Evolutionary conservation across 1,140 invertebrate species (phyloP).

Genomic region (Zaprionus vittiger): DNA sequence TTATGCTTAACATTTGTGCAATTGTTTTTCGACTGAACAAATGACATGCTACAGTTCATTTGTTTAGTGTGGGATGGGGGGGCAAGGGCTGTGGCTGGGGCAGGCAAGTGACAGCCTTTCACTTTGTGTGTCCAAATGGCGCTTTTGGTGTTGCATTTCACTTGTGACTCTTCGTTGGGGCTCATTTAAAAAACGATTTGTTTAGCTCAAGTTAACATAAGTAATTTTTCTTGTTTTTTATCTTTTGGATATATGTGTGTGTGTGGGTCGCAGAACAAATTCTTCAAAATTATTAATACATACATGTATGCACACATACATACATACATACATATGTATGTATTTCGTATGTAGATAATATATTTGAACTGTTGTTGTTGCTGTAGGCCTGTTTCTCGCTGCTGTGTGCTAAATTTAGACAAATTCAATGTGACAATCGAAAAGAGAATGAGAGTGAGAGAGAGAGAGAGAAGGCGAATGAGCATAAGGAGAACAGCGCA

Average conservation of each 20-base stretch:
- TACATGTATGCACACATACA: conserved; percentile 8
- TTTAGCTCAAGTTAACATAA: conserved; percentile 75
- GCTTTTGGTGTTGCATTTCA: conserved; percentile 77
- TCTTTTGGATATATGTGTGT: conserved; percentile 26
- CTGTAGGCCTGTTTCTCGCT: not conserved
- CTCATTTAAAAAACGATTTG: conserved; percentile 77
- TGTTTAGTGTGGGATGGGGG: conserved; percentile 23
- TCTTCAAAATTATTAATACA: conserved; percentile 55
- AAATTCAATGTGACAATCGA: conserved; percentile 7
- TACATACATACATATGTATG: conserved; percentile 16
- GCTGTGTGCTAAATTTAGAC: conserved; percentile 34
- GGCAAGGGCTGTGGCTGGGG: not conserved
- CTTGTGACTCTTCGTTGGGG: conserved; percentile 53
- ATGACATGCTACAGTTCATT: conserved; percentile 76
- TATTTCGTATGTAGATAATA: not conserved
- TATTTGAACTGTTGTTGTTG: not conserved
- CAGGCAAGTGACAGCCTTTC: conserved; percentile 65
- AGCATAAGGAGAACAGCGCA: not conserved
- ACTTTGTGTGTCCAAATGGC: conserved; percentile 52
- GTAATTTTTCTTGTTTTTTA: conserved; percentile 76
- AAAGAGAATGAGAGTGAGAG: not conserved
- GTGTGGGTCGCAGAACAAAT: conserved; percentile 46
- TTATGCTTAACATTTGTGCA: conserved; percentile 44
- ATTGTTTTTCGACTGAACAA: conserved; percentile 56
- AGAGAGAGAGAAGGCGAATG: not conserved